A percentile compares a stretch with the other conserved stretches of the same genome.
These are phyloP conservation scores for Caenorhabditis imperialis DNA, from an alignment of 2,888 invertebrate genomes.

Conservation along the genomic window DNA sequence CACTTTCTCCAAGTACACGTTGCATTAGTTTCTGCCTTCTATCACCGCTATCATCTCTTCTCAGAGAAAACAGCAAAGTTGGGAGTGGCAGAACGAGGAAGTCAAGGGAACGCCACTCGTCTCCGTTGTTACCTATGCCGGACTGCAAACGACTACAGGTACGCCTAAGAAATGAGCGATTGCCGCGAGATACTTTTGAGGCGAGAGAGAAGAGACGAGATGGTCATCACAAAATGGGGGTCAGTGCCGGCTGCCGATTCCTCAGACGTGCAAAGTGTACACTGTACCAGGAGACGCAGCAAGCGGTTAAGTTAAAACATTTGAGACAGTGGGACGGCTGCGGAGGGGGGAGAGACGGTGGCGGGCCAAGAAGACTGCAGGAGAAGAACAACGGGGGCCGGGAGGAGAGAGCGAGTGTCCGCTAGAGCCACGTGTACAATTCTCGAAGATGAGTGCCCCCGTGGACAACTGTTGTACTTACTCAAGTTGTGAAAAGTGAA, in stretches of 20 bases:
- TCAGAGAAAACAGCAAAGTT: not conserved
- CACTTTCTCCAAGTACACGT: constrained; percentile 32
- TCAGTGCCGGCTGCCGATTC: constrained; percentile 54
- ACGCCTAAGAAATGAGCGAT: constrained; percentile 33
- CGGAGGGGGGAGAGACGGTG: constrained; percentile 8
- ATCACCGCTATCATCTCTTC: not conserved
- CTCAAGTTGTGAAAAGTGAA: too few species aligned
- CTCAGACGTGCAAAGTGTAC: constrained; percentile 24
- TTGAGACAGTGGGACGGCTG: constrained; percentile 6
- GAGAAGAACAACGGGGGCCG: constrained; percentile 33
- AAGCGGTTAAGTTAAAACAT: constrained; percentile 50
- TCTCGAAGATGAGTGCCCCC: constrained; percentile 12
- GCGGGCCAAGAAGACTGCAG: constrained; percentile 24
- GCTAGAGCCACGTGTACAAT: constrained; percentile 49
- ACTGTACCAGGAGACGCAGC: constrained; percentile 39
- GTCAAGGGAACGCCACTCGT: constrained; percentile 6
- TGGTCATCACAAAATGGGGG: constrained; percentile 51
- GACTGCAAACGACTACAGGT: constrained; percentile 32
- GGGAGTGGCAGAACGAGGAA: constrained; percentile 8
- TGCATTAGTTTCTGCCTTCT: constrained; percentile 12
- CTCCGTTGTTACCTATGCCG: constrained; percentile 35
- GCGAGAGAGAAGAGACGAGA: constrained; percentile 33
- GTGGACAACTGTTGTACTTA: too few species aligned
- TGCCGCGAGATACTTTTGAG: constrained; percentile 24
- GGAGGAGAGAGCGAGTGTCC: constrained; percentile 22